Percentiles rank a stretch among this genome's conserved stretches.
Evolutionary conservation across 1,140 invertebrate genomes (phyloP).

Genomic region (Bombus soroeensis): DNA sequence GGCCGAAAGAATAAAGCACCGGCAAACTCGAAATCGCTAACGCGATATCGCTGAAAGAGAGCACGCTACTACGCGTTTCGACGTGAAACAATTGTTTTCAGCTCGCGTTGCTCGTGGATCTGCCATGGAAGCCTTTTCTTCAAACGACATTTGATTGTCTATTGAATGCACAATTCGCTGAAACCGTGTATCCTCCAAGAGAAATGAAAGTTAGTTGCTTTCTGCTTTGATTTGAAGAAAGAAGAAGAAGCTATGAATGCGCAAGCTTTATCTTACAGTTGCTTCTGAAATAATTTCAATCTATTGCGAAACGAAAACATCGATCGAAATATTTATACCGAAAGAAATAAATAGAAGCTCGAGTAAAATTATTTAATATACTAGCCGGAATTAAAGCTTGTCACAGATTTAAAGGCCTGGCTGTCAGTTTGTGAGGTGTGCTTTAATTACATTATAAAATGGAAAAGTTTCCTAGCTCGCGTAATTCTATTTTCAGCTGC

Average conservation of each 20-base stretch:
- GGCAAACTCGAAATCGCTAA: constrained; percentile 12
- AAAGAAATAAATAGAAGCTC: background rate
- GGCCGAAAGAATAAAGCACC: constrained; percentile 23
- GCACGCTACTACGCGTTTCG: background rate
- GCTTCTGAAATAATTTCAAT: too few species aligned
- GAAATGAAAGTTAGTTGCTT: background rate
- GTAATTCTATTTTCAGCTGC: background rate
- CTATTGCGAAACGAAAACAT: background rate
- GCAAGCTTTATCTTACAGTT: too few species aligned
- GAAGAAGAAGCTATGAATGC: too few species aligned
- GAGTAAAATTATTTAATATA: background rate
- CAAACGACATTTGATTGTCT: constrained; percentile 17
- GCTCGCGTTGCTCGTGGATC: background rate
- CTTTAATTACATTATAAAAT: constrained; percentile 3
- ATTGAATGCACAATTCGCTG: background rate
- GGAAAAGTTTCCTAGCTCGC: background rate
- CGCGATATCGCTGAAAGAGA: constrained; percentile 7
- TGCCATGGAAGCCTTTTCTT: background rate
- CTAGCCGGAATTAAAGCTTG: background rate
- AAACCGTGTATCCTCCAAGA: background rate
- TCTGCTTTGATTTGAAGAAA: background rate
- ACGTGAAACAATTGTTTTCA: constrained; percentile 3
- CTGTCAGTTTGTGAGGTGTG: background rate
- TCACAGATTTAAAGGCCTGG: background rate
- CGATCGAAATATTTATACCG: background rate